Base-by-base conservation (phyloP, 2,797 vertebrate species). In the Acanthopagrus latus region DNA sequence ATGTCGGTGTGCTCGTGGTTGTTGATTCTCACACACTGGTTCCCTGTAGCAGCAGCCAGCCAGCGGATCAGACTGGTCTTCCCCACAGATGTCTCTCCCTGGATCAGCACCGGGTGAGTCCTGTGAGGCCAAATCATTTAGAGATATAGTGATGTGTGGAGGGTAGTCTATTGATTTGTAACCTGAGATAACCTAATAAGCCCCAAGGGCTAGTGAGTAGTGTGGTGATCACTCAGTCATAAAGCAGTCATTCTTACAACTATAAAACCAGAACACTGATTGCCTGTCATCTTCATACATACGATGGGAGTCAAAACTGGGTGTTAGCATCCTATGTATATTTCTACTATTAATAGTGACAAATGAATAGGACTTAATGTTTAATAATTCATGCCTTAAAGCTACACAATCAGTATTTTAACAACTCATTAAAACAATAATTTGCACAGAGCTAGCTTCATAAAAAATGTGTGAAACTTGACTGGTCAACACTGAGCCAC, bases 1-100 rank as follows among this genome's bases (percentile, higher is more conserved):
- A 99, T 98, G 90, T 99, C 98, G 0, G 98, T 99, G 91, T 99
- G 98, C 75, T 99, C 98, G 0, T 99, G 98, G 89, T 99, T 99
- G 86, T 99, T 99, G 92, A 99, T 99, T 50, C 98, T 94, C 55
- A 99, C 96, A 72, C 97, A 99, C 47, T 97, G 96, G 93, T 99
- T 99, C 20, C 98, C 98, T 1, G 96, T 97, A 70, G 97, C 94
- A 68, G 95, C 92, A 20, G 98, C 97, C 70, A 99, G 88, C 97
- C 97, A 99, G 47, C 92, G 92, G 86, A 99, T 96, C 76, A 99
- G 93, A 80, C 98, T 99, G 79, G 98, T 99, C 94, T 99, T 99
- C 66, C 98, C 98, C 84, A 99, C 97, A 1, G 98, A 99, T 0
- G 98, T 99, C 91, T 98, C 97, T 52, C 98, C 98, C 88, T 99